phyloP scores from a whole-genome alignment of 1,140 invertebrate species.

The Lysiphlebus fabarum region DNA sequence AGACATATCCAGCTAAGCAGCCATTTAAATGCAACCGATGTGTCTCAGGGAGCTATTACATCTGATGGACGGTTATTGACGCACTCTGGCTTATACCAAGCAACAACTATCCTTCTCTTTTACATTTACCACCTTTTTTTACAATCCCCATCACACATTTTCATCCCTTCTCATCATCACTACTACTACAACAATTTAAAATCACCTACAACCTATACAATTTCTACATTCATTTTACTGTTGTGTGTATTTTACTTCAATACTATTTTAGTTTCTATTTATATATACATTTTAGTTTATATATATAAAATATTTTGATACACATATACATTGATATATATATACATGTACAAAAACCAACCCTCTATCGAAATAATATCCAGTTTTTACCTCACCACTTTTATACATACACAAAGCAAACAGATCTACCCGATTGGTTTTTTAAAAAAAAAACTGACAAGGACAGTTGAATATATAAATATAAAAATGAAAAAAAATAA shows the following conservation, averaged over 20 bases:
- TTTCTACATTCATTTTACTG: background rate
- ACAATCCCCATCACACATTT: slow-evolving; percentile 20
- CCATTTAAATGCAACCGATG: slow-evolving; percentile 59
- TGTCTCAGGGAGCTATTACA: slow-evolving; percentile 58
- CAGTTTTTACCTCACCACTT: slow-evolving; percentile 36
- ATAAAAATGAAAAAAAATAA: too few species aligned
- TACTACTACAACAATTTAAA: slow-evolving; percentile 19
- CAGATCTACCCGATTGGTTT: too few species aligned
- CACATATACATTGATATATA: too few species aligned
- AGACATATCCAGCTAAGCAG: slow-evolving; percentile 57
- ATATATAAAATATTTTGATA: background rate
- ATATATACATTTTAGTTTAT: background rate
- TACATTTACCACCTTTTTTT: background rate
- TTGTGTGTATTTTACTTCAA: slow-evolving; percentile 1
- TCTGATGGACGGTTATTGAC: slow-evolving; percentile 58
- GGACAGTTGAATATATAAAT: too few species aligned
- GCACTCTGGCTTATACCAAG: slow-evolving; percentile 51
- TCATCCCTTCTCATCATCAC: slow-evolving; percentile 18
- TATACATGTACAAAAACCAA: slow-evolving; percentile 5
- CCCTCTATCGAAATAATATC: slow-evolving; percentile 36
- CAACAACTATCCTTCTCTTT: slow-evolving; percentile 32
- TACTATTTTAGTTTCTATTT: slow-evolving; percentile 3
- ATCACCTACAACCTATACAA: slow-evolving; percentile 15
- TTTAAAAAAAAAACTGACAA: too few species aligned
- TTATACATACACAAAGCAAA: too few species aligned